phyloP scores from a whole-genome alignment of 2,113 vertebrate species.

The Lynx canadensis region DNA sequence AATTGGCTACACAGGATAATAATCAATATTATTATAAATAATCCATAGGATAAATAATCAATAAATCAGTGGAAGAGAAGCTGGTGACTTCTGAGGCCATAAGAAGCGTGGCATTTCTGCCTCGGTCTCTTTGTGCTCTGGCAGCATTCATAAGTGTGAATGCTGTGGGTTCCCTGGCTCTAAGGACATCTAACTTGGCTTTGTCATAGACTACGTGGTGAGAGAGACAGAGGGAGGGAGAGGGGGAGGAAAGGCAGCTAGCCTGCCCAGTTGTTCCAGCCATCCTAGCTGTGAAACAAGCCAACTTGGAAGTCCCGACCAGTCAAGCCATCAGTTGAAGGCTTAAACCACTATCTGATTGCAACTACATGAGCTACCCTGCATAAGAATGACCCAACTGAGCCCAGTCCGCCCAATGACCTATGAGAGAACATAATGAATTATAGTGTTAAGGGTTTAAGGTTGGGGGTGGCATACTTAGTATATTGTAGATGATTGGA shows the following conservation, averaged over 20 bases:
- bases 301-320: background rate
- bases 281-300: background rate
- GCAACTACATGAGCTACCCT: background rate
- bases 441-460: background rate
- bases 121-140: background rate
- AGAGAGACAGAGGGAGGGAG: background rate
- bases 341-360: background rate
- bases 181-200: background rate
- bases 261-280: background rate
- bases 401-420: background rate
- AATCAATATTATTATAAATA: no score
- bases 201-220: background rate
- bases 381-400: background rate
- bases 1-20: no score
- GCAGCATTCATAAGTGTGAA: background rate
- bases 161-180: background rate
- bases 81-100: background rate
- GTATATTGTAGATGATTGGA: background rate
- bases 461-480: background rate
- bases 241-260: background rate
- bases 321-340: background rate
- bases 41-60: no score
- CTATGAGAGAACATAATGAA: background rate
- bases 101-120: background rate
- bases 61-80: background rate